Base-by-base conservation (phyloP, 64 coral and sea anemone genomes). In the Platygyra sinensis region DNA sequence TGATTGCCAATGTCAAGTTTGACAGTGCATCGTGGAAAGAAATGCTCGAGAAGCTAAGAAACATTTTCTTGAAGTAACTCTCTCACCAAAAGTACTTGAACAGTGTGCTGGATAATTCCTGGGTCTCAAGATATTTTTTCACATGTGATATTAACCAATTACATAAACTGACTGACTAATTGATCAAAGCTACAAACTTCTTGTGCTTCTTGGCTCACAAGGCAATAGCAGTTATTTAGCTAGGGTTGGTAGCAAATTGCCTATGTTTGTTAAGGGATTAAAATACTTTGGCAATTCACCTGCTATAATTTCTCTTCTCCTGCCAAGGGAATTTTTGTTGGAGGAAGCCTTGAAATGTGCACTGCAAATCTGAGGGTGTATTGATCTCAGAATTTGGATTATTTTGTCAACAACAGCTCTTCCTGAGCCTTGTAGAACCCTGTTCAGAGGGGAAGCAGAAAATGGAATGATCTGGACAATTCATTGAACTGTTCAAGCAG, bases 241-340 rank as follows among this genome's bases (percentile, higher is more conserved):
- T 20, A 92, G 60, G 60, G 82, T 60, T 39, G 73, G 81, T 77
- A 78, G 73, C 62, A 79, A 67, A 85, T 92, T 87, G 22, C 6
- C 30, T 46, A 72, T 64, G 7, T 86, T 29, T 30, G 63, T 72
- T 33, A 64, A 86, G 63, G 67, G 36, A 64, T 64, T 71, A 50
- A 64, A 86, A 64, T 86, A 50, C 28, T 52, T 86, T 72, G 83
- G 83, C 16, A 32, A 52, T 86, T 86, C 33, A 42, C 83, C 62
- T 30, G 65, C 24, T 15, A 65, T 18, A 86, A 49, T 72, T 2
- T 25, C 17, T 38, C 83, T 86, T 86, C 83, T 86, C 83, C n/a
- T 64, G 30, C 62, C 31, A 69, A 86, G 32, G 9, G 83, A 86
- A n/a, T 64, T 86, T 72, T 86, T 86, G 50, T 72, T 86, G 42